These are phyloP conservation scores for Oophaga pumilio DNA, from an alignment of 2,113 vertebrate species.

Conservation along the genomic window DNA sequence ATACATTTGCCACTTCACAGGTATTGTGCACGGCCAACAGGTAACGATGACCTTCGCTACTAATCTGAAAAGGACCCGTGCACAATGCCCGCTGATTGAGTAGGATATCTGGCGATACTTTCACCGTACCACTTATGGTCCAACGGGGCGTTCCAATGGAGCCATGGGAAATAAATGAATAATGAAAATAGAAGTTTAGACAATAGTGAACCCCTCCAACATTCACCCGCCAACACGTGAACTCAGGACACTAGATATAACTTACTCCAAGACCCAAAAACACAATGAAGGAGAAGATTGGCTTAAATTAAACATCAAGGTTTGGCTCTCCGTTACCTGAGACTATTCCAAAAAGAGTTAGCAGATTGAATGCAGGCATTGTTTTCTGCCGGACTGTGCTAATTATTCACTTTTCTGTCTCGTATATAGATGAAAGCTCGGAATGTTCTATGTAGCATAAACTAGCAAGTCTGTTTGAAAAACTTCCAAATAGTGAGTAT, in stretches of 20 bases:
- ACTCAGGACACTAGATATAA: not conserved
- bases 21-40: too few relatives aligned
- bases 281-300: conserved; percentile 30
- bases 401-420: conserved; percentile 56
- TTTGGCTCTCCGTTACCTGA: conserved; percentile 41
- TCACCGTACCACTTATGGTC: too few relatives aligned
- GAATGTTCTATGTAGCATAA: conserved; percentile 41
- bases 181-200: not conserved
- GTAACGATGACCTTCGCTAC: too few relatives aligned
- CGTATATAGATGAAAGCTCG: conserved; percentile 39
- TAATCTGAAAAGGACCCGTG: too few relatives aligned
- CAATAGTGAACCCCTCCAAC: not conserved
- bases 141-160: too few relatives aligned
- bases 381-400: conserved; percentile 30
- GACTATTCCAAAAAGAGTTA: conserved; percentile 44
- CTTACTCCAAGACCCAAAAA: conserved; percentile 23
- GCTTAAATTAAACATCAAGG: conserved; percentile 33
- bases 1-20: too few relatives aligned
- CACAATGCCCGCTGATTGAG: too few relatives aligned
- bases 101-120: too few relatives aligned
- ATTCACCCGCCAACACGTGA: not conserved
- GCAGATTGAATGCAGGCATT: conserved; percentile 43
- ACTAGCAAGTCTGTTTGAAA: conserved; percentile 42
- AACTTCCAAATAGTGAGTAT: conserved; percentile 39
- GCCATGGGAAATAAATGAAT: not conserved